A percentile compares a stretch with the other conserved stretches of the same genome.
Evolutionary conservation across 2,888 invertebrate genomes (phyloP).

Genomic region (Arctia plantaginis): DNA sequence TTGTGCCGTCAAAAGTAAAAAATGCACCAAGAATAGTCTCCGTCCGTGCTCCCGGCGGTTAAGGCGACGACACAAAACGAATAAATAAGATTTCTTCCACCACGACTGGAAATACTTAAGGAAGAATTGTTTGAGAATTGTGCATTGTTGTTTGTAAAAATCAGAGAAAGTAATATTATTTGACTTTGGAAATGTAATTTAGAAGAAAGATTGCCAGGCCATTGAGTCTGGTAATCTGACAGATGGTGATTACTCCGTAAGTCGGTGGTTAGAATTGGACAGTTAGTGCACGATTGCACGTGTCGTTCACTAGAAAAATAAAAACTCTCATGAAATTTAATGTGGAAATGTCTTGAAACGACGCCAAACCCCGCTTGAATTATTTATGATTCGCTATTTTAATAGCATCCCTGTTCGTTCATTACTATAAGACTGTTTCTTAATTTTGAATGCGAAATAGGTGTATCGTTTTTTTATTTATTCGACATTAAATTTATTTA

Average conservation of each 20-base stretch:
- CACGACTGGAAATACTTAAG: constrained; percentile 72
- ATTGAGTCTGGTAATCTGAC: constrained; percentile 34
- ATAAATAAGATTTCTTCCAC: constrained; percentile 72
- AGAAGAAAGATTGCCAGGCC: constrained; percentile 25
- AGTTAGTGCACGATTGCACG: constrained; percentile 61
- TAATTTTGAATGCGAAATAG: constrained; percentile 77
- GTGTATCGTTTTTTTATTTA: constrained; percentile 64
- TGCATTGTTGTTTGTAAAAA: constrained; percentile 68
- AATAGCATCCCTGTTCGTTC: constrained; percentile 81
- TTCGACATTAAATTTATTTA: constrained; percentile 47
- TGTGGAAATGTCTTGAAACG: constrained; percentile 85
- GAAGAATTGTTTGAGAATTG: constrained; percentile 70
- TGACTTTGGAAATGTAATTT: constrained; percentile 19
- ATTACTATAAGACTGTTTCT: constrained; percentile 82
- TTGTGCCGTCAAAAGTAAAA: constrained; percentile 73
- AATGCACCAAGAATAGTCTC: constrained; percentile 58
- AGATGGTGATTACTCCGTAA: constrained; percentile 65
- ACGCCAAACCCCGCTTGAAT: constrained; percentile 84
- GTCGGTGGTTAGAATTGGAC: constrained; percentile 27
- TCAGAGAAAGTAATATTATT: constrained; percentile 45
- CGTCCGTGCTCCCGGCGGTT: constrained; percentile 70
- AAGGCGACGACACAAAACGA: constrained; percentile 77
- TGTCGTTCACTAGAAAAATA: constrained; percentile 78
- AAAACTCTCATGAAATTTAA: constrained; percentile 86
- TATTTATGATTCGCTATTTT: constrained; percentile 85